Base-by-base conservation (phyloP, 2,113 vertebrate species). In the Lota lota region DNA sequence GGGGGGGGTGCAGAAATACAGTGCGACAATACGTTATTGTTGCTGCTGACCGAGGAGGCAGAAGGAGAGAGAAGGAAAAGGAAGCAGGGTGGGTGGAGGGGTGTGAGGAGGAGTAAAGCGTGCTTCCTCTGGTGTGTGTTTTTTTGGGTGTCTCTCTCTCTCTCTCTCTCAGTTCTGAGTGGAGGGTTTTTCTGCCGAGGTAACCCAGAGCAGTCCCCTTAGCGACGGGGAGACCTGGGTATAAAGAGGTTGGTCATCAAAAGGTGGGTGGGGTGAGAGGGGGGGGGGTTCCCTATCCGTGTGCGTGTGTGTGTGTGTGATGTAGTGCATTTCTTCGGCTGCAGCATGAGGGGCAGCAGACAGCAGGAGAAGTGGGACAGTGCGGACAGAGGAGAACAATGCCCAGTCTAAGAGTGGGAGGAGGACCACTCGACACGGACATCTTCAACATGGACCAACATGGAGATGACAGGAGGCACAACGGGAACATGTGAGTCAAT, bases 401-500 rank as follows among this genome's bases (percentile, higher is more conserved):
- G 94, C 81, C 78, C 92, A 86, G 88, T 94, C 75, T 92, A 72
- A 83, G 67, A 62, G 66, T 80, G 69, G 78, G 40, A 47, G 40
- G 40, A 47, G 40, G 74, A 47, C 88, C 92, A 54, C 64, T 91
- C 78, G 75, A 82, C 91, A 87, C 87, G 0, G 73, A 90, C 2
- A 84, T 73, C 68, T 90, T 89, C 81, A 89, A 82, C 77, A 93
- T 89, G 94, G 95, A 62, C 85, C 40, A 47, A 47, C 40, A 47
- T 47, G 85, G 81, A 90, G 92, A 89, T 75, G 80, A 73, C 90
- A 86, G 22, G 76, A 93, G 85, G 81, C 94, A 90, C 74, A 91
- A 85, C 87, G 88, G 83, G 78, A 90, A 83, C 78, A 82, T 92
- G 92, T 93, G 87, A 93, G 92, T 92, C 61, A 68, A 73, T 67